phyloP scores from a whole-genome alignment of 1,140 invertebrate species.

The Orius insidiosus region DNA sequence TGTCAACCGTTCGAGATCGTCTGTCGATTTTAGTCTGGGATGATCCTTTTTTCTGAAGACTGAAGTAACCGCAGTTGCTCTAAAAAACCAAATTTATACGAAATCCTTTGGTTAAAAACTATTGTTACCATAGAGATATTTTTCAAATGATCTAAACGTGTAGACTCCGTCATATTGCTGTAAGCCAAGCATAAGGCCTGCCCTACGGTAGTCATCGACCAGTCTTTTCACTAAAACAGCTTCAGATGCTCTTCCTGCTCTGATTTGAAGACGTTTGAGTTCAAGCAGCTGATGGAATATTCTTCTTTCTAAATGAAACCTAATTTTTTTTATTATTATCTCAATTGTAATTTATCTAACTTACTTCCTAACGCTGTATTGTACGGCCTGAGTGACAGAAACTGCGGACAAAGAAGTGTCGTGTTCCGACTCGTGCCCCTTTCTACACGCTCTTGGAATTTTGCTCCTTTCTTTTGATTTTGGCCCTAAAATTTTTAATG shows the following conservation, averaged over 20 bases:
- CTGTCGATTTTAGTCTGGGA: slow-evolving; percentile 29
- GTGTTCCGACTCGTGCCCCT: slow-evolving; percentile 12
- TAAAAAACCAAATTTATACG: slow-evolving; percentile 13
- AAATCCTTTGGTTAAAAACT: no score
- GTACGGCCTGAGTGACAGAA: slow-evolving; percentile 31
- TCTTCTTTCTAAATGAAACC: slow-evolving; percentile 79
- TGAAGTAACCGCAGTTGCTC: slow-evolving; percentile 63
- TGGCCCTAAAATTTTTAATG: slow-evolving; percentile 4
- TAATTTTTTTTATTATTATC: slow-evolving; percentile 18
- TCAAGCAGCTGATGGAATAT: slow-evolving; percentile 89
- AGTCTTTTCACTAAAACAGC: slow-evolving; percentile 72
- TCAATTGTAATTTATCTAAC: slow-evolving; percentile 11
- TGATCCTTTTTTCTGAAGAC: slow-evolving; percentile 31
- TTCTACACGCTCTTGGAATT: slow-evolving; percentile 13
- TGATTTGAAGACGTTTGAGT: slow-evolving; percentile 79
- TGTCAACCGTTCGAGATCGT: slow-evolving; percentile 42
- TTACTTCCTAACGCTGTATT: slow-evolving; percentile 30
- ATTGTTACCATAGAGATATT: slow-evolving; percentile 75
- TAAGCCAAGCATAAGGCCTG: slow-evolving; percentile 49
- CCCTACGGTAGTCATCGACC: slow-evolving; percentile 60
- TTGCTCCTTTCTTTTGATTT: slow-evolving; percentile 7
- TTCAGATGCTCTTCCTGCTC: slow-evolving; percentile 75
- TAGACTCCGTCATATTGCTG: slow-evolving; percentile 51
- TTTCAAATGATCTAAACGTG: slow-evolving; percentile 75
- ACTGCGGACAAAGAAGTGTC: slow-evolving; percentile 19